Base-by-base conservation (phyloP, 1,140 invertebrate species). In the Formica selysi region DNA sequence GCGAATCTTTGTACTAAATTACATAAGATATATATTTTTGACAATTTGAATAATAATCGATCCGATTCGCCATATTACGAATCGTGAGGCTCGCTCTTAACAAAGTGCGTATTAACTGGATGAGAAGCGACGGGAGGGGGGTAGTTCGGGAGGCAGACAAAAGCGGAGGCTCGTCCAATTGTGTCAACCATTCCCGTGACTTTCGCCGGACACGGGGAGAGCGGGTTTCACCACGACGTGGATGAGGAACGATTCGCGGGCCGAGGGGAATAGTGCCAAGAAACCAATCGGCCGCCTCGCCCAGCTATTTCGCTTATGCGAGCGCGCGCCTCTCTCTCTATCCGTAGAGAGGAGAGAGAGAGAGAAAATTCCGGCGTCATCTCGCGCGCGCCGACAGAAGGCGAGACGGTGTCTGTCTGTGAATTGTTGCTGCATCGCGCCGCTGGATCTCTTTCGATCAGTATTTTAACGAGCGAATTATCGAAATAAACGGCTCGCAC, bases 401-500 rank as follows among this genome's bases (percentile, higher is more conserved):
- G 85, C 83, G 83, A 86, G 57, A 76, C 61, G 78, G 80, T 87
- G 81, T 81, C 76, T 89, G 73, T 84, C 71, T 68, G 64, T 61
- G 78, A 83, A 44, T 73, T 10, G 65, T 70, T 71, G 65, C 36
- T 16, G 67, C 67, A 44, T 76, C 65, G 41, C 79, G 59, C 70
- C 64, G 85, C 67, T 68, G 86, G 68, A 81, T 74, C 85, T 22
- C 54, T 68, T 62, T 89, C 91, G 89, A 93, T 92, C 90, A 91
- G 90, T 91, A 92, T 92, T 93, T 93, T 92, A 93, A 93, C 88
- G 90, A 87, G 78, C 85, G 90, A 92, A 93, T 93, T 92, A 93
- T 93, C 91, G 92, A 91, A 92, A 93, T 90, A 92, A 93, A 93
- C 87, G 86, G 76, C 87, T 65, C 29, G 54, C 61, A 32, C 59